These are phyloP conservation scores for Globicephala melas DNA, from an alignment of 2,113 vertebrate genomes.

Conservation along the genomic window DNA sequence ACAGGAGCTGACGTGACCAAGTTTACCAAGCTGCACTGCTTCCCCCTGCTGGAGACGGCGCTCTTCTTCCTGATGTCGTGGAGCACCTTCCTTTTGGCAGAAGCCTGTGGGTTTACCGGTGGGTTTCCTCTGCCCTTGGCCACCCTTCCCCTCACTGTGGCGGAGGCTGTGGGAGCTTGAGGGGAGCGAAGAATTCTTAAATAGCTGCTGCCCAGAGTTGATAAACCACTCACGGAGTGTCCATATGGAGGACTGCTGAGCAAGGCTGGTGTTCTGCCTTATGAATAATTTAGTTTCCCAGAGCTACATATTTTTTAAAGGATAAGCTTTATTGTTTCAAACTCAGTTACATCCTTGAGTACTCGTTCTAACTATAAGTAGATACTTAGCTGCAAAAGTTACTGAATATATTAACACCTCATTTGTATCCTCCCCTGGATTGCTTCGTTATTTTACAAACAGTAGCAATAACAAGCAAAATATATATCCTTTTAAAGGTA, in stretches of 20 bases:
- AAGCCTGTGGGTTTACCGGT: slow-evolving; percentile 99
- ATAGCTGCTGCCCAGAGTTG: not conserved
- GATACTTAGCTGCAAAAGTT: not conserved
- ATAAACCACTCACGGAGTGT: not conserved
- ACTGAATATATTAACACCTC: not conserved
- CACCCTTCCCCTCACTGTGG: not conserved
- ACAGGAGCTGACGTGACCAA: slow-evolving; percentile 92
- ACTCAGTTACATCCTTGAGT: not conserved
- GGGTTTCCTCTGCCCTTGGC: slow-evolving; percentile 49
- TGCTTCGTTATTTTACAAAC: not conserved
- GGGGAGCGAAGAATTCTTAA: not conserved
- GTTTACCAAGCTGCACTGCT: slow-evolving; percentile 98
- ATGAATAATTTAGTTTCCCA: not conserved
- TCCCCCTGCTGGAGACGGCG: slow-evolving; percentile 97
- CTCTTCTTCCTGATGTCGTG: slow-evolving; percentile 99
- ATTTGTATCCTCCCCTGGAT: not conserved
- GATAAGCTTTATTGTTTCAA: slow-evolving; percentile 26
- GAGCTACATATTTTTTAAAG: not conserved
- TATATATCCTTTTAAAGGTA: not conserved
- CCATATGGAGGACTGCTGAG: not conserved
- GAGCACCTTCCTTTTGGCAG: slow-evolving; percentile 97
- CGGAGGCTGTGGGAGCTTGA: not conserved
- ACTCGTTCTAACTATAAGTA: not conserved
- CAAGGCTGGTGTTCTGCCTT: not conserved
- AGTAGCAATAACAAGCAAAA: not conserved